Evolutionary conservation across 2,113 vertebrate genomes (phyloP).

Genomic region (Petaurus breviceps): DNA sequence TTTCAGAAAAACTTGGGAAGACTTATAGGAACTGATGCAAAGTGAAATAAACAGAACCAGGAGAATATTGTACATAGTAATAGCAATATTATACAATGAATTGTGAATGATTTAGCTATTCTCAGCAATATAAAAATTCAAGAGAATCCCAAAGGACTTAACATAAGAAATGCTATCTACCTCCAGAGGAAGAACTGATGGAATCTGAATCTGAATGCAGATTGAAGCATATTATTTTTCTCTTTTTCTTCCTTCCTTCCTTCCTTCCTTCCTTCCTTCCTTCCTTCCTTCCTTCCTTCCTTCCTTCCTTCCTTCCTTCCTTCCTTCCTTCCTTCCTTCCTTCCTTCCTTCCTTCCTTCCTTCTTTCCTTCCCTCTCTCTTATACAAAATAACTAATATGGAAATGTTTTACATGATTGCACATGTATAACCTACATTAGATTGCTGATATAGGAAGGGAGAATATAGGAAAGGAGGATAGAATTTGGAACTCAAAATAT

Average conservation of each 20-base stretch:
- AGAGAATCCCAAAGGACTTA: neutral
- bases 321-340: too few relatives aligned
- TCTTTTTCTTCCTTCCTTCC: neutral
- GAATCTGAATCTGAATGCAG: too few relatives aligned
- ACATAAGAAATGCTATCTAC: neutral
- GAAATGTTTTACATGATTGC: too few relatives aligned
- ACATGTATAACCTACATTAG: too few relatives aligned
- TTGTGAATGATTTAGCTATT: neutral
- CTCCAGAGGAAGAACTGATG: too few relatives aligned
- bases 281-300: neutral
- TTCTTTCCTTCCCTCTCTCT: too few relatives aligned
- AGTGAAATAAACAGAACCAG: neutral
- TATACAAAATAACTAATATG: too few relatives aligned
- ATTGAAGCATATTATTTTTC: neutral
- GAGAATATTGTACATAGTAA: neutral
- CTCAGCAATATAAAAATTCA: neutral
- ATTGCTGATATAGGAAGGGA: too few relatives aligned
- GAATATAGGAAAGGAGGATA: too few relatives aligned
- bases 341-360: too few relatives aligned
- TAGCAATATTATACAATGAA: neutral
- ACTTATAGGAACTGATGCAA: neutral
- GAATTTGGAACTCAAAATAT: too few relatives aligned
- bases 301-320: neutral
- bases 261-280: neutral
- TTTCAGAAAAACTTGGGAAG: neutral